These are phyloP conservation scores for Scaptodrosophila lebanonensis DNA, from an alignment of 1,140 invertebrate genomes.

Conservation along the genomic window DNA sequence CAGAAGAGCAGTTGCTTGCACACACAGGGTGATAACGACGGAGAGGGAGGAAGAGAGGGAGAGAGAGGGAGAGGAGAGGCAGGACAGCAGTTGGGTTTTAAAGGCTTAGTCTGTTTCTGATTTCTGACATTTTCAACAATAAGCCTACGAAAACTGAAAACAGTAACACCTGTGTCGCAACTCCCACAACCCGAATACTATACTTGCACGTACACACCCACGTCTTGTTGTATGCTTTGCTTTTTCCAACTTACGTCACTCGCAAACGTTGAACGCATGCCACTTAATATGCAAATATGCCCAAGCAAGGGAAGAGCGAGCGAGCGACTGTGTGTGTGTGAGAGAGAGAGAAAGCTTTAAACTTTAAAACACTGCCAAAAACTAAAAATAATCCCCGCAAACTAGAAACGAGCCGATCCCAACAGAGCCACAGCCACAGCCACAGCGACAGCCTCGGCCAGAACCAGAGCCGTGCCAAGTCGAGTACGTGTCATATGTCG, in stretches of 20 bases:
- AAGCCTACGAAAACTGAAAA: conserved; percentile 63
- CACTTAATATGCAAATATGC: conserved; percentile 73
- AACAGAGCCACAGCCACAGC: no score
- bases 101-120: conserved; percentile 31
- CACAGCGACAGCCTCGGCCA: background rate
- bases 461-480: conserved; percentile 32
- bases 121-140: conserved; percentile 58
- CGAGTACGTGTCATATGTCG: conserved; percentile 70
- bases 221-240: background rate
- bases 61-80: no score
- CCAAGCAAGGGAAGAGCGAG: no score
- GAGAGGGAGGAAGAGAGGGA: no score
- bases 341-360: conserved; percentile 73
- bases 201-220: background rate
- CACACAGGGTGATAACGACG: no score
- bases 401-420: background rate
- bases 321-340: no score
- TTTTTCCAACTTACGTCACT: conserved; percentile 12
- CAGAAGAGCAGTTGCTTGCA: no score
- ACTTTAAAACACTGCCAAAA: conserved; percentile 64
- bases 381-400: conserved; percentile 39
- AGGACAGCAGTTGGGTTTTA: no score
- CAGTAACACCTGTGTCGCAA: conserved; percentile 33
- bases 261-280: conserved; percentile 52
- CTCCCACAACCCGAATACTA: background rate